A percentile compares a stretch with the other conserved stretches of the same genome.
Conservation (phyloP, 2,113 vertebrate genomes). For the Eubucco bourcierii region DNA sequence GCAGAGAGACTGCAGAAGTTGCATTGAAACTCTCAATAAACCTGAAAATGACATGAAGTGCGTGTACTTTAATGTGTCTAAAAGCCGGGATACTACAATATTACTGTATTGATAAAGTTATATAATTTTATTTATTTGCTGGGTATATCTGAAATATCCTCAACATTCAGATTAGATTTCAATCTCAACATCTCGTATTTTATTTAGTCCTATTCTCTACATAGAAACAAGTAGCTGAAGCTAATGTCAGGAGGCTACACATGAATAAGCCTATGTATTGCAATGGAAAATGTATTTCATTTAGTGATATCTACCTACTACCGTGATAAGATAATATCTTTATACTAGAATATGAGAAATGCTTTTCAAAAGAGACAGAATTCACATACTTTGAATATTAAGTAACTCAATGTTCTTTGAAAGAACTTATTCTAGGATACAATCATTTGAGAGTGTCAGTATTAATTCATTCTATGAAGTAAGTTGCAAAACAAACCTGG, state of each 20-base stretch:
- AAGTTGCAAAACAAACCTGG: neutral
- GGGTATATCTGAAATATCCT: neutral
- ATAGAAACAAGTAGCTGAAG: conserved; percentile 24
- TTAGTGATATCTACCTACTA: neutral
- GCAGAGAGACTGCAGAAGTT: neutral
- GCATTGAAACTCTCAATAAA: neutral
- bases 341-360: neutral
- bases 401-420: neutral
- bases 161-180: conserved; percentile 50
- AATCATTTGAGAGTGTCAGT: neutral
- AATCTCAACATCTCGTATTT: conserved; percentile 42
- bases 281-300: conserved; percentile 14
- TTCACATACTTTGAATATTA: neutral
- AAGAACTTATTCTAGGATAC: neutral
- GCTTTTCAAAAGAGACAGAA: neutral
- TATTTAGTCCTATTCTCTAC: conserved; percentile 39
- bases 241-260: neutral
- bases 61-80: neutral
- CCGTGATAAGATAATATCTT: neutral
- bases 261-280: conserved; percentile 3
- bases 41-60: neutral
- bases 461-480: neutral
- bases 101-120: neutral
- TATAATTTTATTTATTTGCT: neutral
- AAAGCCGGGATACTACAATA: neutral